Base-by-base conservation (phyloP, 2,797 vertebrate genomes). In the Propithecus deckenii region DNA sequence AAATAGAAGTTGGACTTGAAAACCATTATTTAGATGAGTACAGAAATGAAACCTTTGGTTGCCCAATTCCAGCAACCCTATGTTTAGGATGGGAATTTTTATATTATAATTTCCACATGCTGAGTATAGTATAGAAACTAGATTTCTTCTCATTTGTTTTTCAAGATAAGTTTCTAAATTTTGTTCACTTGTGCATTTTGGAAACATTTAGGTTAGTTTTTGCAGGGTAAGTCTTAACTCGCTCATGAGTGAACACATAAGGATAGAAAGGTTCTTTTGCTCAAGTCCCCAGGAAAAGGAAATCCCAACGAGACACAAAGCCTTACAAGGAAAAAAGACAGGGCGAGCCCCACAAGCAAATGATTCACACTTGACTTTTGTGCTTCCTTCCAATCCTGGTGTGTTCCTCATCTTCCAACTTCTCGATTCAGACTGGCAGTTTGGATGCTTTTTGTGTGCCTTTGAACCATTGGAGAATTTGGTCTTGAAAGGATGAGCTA, bases 11-110 rank as follows among this genome's bases (percentile, higher is more conserved):
- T 96, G 93, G 92, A 57, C 55, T 46, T 15, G 83, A 76, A 86
- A 91, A 85, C 95, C n/a, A 14, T 69, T 86, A 69, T 93, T 97
- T 97, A 94, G 95, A 95, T 0, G 72, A 80, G 69, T 11, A 79
- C 83, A 57, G 65, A 94, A 92, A 89, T 91, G 91, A 91, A 89
- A 76, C n/a, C 71, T 91, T 97, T 97, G n/a, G 72, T 94, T 86
- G 55, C 48, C 76, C 55, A 57, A 25, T 91, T 85, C 86, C 71
- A 43, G 83, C 65, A 89, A 74, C 52, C 91, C 95, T 95, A 13
- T 97, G 71, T 87, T 97, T 97, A 96, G 72, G 78, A 79, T 89
- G 71, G 86, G 83, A 95, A 96, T 96, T 96, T 96, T 91, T 97
- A 57, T 86, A 91, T 94, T 86, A 43, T 90, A 88, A 96, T 96